Evolutionary conservation across 2,888 invertebrate genomes (phyloP), one percentile per base, ranked within the genome.

Genomic region (Lobophora halterata): DNA sequence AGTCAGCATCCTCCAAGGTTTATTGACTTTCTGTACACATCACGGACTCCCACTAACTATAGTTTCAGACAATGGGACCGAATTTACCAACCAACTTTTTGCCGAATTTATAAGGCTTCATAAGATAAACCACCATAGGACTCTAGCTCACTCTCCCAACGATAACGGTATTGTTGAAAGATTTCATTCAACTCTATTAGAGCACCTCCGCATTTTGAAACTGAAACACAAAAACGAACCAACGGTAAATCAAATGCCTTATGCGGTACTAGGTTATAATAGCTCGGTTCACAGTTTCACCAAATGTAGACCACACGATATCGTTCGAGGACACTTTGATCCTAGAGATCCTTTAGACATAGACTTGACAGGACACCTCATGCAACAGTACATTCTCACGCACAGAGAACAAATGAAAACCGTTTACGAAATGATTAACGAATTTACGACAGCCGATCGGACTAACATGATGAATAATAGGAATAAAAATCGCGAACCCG

Each of bases 331-430:
- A 13, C 58, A 62, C 13, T 46, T 46, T 17, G 59, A 56, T 10
- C 55, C 57, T 1, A 25, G 59, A 5, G 57, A 63, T 27, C 48
- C 50, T 0, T 2, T 51, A 26, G 53, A 57, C 7, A 41, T 62
- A 3, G 42, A 56, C 4, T 9, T 58, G 14, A 31, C 55, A 0
- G 37, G 29, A 21, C 53, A 58, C 2, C 14, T 59, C n/a, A 17
- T 61, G 0, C 58, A 58, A 34, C 55, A 57, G 13, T 58, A 61
- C 11, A n/a, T n/a, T n/a, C n/a, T n/a, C n/a, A n/a, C n/a, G n/a
- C n/a, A n/a, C n/a, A n/a, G n/a, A n/a, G n/a, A n/a, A n/a, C n/a
- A n/a, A n/a, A n/a, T n/a, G n/a, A n/a, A n/a, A n/a, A n/a, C n/a
- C n/a, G n/a, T n/a, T n/a, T n/a, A n/a, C n/a, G n/a, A n/a, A n/a